These are phyloP conservation scores for Coenonympha arcania DNA, from an alignment of 2,888 invertebrate genomes.

Conservation along the genomic window DNA sequence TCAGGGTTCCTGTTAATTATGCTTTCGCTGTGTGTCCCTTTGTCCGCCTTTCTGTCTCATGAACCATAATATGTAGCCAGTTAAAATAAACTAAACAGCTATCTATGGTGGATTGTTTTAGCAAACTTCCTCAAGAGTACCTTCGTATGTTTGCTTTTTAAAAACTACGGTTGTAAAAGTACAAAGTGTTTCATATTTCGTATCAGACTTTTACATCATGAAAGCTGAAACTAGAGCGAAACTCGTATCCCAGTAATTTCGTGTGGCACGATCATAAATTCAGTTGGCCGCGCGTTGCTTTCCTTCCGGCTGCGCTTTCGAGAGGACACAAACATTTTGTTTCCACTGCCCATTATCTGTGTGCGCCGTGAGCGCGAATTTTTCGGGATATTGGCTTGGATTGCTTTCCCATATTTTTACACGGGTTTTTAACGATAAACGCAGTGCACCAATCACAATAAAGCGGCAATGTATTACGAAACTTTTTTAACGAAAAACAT, in stretches of 20 bases:
- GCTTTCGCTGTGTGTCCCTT: no score
- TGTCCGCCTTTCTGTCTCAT: no score
- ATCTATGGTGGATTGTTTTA: no score
- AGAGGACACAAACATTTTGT: slow-evolving; percentile 28
- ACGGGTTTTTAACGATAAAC: slow-evolving; percentile 12
- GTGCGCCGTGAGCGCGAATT: slow-evolving; percentile 18
- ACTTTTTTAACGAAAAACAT: slow-evolving; percentile 2
- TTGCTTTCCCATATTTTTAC: slow-evolving; percentile 13
- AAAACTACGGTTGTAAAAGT: no score
- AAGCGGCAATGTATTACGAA: slow-evolving; percentile 10
- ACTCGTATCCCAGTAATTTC: slow-evolving; percentile 32
- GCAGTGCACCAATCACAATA: slow-evolving; percentile 11
- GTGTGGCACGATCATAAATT: slow-evolving; percentile 53
- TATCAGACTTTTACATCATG: background rate
- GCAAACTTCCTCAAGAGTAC: no score
- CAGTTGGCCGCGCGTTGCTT: slow-evolving; percentile 43
- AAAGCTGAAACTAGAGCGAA: slow-evolving; percentile 8
- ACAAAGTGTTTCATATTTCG: background rate
- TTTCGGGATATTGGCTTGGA: slow-evolving; percentile 16
- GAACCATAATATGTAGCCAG: no score
- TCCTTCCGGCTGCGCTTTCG: slow-evolving; percentile 46
- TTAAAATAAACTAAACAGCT: no score
- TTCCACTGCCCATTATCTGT: slow-evolving; percentile 25
- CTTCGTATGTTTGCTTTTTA: no score
- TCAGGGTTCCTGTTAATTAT: no score